Conservation (phyloP, 1,140 invertebrate genomes). For the Anastrepha obliqua region DNA sequence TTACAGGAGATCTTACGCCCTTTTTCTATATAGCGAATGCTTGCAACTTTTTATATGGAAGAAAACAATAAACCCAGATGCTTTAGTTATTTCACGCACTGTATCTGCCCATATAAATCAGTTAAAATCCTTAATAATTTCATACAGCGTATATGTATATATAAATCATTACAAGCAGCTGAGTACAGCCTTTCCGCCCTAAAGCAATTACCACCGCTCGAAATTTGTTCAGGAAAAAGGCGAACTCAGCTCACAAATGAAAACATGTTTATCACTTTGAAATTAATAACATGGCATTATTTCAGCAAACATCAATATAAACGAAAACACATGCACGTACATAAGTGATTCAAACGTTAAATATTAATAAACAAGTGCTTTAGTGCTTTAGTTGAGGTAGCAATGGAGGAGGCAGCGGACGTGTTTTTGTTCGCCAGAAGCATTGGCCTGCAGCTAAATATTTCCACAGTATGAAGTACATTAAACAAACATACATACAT, state of each 20-base stretch:
- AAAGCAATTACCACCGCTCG: conserved; percentile 5
- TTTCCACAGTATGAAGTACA: too few relatives aligned
- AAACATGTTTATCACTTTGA: conserved; percentile 56
- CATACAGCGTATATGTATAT: not conserved
- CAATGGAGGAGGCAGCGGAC: too few relatives aligned
- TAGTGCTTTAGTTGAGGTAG: not conserved
- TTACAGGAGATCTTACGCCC: too few relatives aligned
- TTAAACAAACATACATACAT: too few relatives aligned
- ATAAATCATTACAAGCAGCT: conserved; percentile 12
- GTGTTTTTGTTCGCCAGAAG: too few relatives aligned
- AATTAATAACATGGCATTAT: conserved; percentile 55
- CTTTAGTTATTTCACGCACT: too few relatives aligned
- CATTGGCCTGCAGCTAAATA: too few relatives aligned
- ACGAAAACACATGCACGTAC: not conserved
- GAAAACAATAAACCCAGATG: too few relatives aligned
- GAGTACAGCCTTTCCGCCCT: conserved; percentile 16
- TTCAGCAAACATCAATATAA: conserved; percentile 36
- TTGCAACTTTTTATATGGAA: too few relatives aligned
- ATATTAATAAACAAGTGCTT: conserved; percentile 9
- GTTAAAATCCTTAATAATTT: too few relatives aligned
- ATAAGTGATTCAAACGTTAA: not conserved
- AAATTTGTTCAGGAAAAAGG: not conserved
- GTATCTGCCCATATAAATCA: too few relatives aligned
- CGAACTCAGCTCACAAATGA: not conserved
- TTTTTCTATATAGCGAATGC: too few relatives aligned